A percentile compares a stretch with the other conserved stretches of the same genome.
Conservation (phyloP, 2,888 invertebrate species). For the Empis livida region DNA sequence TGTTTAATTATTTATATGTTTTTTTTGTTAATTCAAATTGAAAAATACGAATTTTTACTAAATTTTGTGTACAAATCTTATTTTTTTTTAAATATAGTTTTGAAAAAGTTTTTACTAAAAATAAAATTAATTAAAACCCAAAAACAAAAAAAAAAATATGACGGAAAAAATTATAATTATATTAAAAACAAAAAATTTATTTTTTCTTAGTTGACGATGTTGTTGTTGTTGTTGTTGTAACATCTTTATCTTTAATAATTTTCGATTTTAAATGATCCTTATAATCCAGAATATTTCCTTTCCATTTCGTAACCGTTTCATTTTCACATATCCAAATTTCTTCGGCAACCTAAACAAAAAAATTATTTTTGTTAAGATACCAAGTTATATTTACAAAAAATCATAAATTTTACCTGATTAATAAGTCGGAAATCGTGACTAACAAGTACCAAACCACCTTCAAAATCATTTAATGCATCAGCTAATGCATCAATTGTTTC, state of each 20-base stretch:
- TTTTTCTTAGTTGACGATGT: slow-evolving; percentile 9
- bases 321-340: slow-evolving; percentile 99
- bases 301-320: slow-evolving; percentile 90
- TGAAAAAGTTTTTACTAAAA: neutral
- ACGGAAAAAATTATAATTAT: neutral
- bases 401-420: slow-evolving; percentile 60
- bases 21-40: too few relatives aligned
- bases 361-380: neutral
- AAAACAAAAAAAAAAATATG: neutral
- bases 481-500: slow-evolving; percentile 97
- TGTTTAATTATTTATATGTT: too few relatives aligned
- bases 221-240: slow-evolving; percentile 12
- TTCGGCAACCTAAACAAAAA: slow-evolving; percentile 71
- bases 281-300: slow-evolving; percentile 89
- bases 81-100: too few relatives aligned
- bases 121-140: neutral
- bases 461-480: slow-evolving; percentile 94
- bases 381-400: slow-evolving; percentile 8
- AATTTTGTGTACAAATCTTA: too few relatives aligned
- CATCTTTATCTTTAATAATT: slow-evolving; percentile 48
- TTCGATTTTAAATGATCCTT: slow-evolving; percentile 87
- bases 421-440: slow-evolving; percentile 99
- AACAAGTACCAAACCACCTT: slow-evolving; percentile 97
- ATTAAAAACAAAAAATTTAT: slow-evolving; percentile 2
- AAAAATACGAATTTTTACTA: too few relatives aligned